Evolutionary conservation across 1,140 invertebrate genomes (phyloP).

Genomic region (Tetramorium simillimum): DNA sequence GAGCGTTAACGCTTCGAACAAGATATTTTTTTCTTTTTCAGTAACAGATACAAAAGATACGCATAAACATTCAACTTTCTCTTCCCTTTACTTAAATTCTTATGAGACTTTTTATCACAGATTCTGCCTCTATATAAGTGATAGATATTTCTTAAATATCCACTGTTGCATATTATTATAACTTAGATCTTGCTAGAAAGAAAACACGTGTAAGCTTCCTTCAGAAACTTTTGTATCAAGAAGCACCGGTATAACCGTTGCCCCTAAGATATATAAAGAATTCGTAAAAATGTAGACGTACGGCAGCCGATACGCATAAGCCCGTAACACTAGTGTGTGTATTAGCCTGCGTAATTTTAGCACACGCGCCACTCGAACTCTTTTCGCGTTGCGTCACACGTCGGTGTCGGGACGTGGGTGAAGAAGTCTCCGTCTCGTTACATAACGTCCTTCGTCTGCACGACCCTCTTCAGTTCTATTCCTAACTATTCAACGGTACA

Average conservation of each 20-base stretch:
- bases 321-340: conserved; percentile 37
- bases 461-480: conserved; percentile 59
- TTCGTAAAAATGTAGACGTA: background rate
- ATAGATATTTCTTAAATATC: background rate
- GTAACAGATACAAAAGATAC: background rate
- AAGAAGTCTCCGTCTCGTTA: conserved; percentile 69
- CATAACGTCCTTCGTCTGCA: conserved; percentile 65
- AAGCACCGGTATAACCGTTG: background rate
- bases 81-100: background rate
- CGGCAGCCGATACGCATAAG: conserved; percentile 22
- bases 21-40: background rate
- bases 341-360: conserved; percentile 73
- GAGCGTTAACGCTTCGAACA: background rate
- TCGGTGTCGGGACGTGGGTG: conserved; percentile 64
- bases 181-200: background rate
- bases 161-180: background rate
- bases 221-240: background rate
- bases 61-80: background rate
- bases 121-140: background rate
- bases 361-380: conserved; percentile 62
- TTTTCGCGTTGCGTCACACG: conserved; percentile 65
- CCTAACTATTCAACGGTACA: conserved; percentile 43
- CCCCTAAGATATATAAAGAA: background rate
- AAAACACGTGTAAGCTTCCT: background rate
- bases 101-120: background rate